Percentiles rank a stretch among this genome's conserved stretches.
These are phyloP conservation scores for chimpanzee (Pan troglodytes) DNA, from an alignment of 2,113 vertebrate species.

Conservation along the genomic window NHGRI_mPanTro3-v2.1_pri NC_072403.2:152079001-152079500, in stretches of 20 bases:
- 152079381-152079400: background rate
- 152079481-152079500: background rate
- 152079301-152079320: background rate
- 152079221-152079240: background rate
- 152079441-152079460: background rate
- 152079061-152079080: slow-evolving; percentile 40
- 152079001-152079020: slow-evolving; percentile 57
- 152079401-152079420: background rate
- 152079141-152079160: background rate
- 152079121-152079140: background rate
- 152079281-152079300: background rate
- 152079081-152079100: slow-evolving; percentile 26
- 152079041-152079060: slow-evolving; percentile 18
- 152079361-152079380: background rate
- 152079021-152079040: slow-evolving; percentile 55
- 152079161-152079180: background rate
- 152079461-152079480: background rate
- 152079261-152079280: background rate
- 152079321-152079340: background rate
- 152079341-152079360: background rate
- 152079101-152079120: background rate
- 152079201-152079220: background rate
- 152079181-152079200: background rate
- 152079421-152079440: background rate
- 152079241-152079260: background rate